phyloP scores from a whole-genome alignment of 2,113 vertebrate genomes.

The Eurypyga helias region DNA sequence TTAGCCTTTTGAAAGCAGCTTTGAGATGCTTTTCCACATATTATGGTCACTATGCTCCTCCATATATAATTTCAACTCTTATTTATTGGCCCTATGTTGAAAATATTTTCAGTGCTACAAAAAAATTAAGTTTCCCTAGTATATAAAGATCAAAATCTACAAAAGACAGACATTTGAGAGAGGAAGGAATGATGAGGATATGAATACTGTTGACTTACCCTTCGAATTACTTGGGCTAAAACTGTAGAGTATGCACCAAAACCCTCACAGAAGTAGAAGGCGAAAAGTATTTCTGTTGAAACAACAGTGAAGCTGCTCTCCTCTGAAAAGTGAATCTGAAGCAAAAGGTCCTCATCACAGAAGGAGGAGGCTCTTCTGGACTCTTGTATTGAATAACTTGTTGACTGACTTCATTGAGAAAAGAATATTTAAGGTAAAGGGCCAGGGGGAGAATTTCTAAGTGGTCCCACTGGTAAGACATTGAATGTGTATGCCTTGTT shows the following conservation, averaged over 20 bases:
- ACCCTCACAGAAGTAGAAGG: not conserved
- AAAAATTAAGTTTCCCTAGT: not conserved
- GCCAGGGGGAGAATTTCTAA: not conserved
- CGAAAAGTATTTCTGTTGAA: not conserved
- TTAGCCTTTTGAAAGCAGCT: not conserved
- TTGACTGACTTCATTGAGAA: not conserved
- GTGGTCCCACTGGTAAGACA: not conserved
- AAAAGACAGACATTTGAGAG: not conserved
- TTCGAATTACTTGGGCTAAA: not conserved
- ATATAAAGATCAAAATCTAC: not conserved
- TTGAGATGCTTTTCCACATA: not conserved
- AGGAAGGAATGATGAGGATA: not conserved
- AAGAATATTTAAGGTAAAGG: not conserved
- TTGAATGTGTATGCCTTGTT: fast-evolving
- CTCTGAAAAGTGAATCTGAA: not conserved
- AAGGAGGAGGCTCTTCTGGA: not conserved
- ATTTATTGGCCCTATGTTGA: not conserved
- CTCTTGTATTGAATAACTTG: not conserved
- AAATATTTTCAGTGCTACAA: not conserved
- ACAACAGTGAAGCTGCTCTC: not conserved
- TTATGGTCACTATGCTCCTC: not conserved
- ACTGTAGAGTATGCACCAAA: not conserved
- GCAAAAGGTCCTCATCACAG: not conserved
- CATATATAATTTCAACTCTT: not conserved
- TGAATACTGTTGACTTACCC: not conserved